phyloP scores from a whole-genome alignment of 1,140 invertebrate species.

The Aphaenogaster rudis region DNA sequence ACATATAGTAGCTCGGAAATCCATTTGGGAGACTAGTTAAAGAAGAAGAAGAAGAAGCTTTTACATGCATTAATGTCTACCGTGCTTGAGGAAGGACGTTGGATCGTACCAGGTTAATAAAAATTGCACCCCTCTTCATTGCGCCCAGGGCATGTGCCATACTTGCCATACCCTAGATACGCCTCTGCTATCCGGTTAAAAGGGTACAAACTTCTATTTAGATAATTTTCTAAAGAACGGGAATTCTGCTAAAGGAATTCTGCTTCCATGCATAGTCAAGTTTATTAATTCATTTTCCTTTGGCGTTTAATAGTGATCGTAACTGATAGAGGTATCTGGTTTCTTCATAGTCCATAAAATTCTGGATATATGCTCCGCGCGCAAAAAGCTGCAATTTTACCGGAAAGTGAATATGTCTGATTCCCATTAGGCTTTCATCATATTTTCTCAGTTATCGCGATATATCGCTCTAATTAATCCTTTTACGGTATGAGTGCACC shows the following conservation, averaged over 20 bases:
- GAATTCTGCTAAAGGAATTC: not conserved
- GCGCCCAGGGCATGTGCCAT: too few relatives aligned
- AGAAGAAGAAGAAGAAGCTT: too few relatives aligned
- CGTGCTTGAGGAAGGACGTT: too few relatives aligned
- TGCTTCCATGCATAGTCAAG: not conserved
- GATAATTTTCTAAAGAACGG: not conserved
- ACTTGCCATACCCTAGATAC: too few relatives aligned
- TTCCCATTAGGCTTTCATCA: not conserved
- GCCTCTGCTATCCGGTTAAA: not conserved
- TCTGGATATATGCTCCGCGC: not conserved
- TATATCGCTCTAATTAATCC: constrained; percentile 48
- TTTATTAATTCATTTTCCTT: not conserved
- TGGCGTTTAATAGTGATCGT: not conserved
- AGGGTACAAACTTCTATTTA: not conserved
- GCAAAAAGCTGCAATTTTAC: not conserved
- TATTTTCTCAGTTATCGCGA: constrained; percentile 25
- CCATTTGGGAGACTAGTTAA: too few relatives aligned
- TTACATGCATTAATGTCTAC: too few relatives aligned
- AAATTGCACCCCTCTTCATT: too few relatives aligned
- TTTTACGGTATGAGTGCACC: not conserved
- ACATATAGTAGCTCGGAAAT: too few relatives aligned
- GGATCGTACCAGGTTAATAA: too few relatives aligned
- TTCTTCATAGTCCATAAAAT: constrained; percentile 7
- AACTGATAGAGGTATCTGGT: not conserved
- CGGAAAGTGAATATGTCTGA: not conserved